Conservation (phyloP, 2,797 vertebrate genomes). For the Serranus cabrilla region DNA sequence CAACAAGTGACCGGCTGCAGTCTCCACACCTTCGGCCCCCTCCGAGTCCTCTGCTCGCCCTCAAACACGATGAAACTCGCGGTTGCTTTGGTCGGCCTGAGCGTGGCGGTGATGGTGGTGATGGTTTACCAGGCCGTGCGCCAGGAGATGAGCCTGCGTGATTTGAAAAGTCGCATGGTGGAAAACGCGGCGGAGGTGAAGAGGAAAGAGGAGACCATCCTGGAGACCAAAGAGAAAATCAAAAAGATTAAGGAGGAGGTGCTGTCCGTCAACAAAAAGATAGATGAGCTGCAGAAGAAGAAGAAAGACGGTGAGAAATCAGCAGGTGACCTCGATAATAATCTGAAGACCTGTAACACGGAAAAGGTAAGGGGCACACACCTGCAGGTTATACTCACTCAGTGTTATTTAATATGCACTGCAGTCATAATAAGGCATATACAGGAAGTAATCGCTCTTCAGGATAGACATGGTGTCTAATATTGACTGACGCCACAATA, state of each 20-base stretch:
- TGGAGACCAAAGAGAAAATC: constrained; percentile 51
- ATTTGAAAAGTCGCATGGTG: neutral
- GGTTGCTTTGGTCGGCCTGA: constrained; percentile 27
- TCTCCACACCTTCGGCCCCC: too few relatives aligned
- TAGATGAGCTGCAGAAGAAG: constrained; percentile 45
- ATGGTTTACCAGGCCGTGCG: constrained; percentile 69
- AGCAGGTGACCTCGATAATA: rapidly evolving
- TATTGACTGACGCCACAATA: neutral
- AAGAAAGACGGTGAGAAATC: neutral
- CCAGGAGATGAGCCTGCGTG: constrained; percentile 73
- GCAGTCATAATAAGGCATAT: neutral
- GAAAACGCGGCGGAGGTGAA: constrained; percentile 24
- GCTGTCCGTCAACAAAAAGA: neutral
- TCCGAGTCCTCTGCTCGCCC: neutral
- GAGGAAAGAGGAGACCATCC: constrained; percentile 66
- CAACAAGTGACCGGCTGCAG: neutral
- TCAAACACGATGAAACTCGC: constrained; percentile 67
- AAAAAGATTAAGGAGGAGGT: constrained; percentile 37
- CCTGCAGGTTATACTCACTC: neutral
- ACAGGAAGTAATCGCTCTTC: neutral
- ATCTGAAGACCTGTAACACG: constrained; percentile 62
- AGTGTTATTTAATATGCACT: too few relatives aligned
- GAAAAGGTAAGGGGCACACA: constrained; percentile 70
- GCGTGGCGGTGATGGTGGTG: constrained; percentile 43
- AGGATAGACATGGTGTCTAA: neutral